Base-by-base conservation (phyloP, 2,888 invertebrate species). In the Polydrusus pterygomalis region DNA sequence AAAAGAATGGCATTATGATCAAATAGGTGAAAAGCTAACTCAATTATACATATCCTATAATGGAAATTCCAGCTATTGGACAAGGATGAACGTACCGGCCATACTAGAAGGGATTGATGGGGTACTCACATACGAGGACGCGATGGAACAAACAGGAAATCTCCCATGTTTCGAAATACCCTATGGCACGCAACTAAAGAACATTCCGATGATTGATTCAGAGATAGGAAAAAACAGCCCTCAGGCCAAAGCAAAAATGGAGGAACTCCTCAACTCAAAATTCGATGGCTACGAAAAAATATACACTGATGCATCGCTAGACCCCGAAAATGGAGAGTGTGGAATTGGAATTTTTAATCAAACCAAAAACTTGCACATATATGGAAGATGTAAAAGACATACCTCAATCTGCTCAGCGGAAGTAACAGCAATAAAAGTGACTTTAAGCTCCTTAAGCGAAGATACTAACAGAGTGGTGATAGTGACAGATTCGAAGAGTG, bases 321-420 rank as follows among this genome's bases (percentile, higher is more conserved):
- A 38, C 15, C 60, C 60, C 10, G 2, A 34, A 38, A 62, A 10
- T 6, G n/a, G 6, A 13, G 6, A 7, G 2, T 62, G 60, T 40
- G 60, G 60, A 13, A 38, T 38, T 62, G 60, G 60, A 7, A 17
- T 62, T 2, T 62, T n/a, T 15, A 38, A 15, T 38, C 13, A 62
- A 17, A 15, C 34, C 15, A 13, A 6, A 11, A 40, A 62, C 34
- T 9, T 62, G 10, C 8, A 5, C 9, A 38, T 18, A 17, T 34
- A 11, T 5, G 38, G 40, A 15, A 62, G 11, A 17, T 38, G n/a
- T 5, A 34, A 9, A 15, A 25, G n/a, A 2, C 11, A 62, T 11
- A 62, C 60, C 1, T 17, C 15, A 15, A 62, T 62, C 0, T 38
- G 60, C 34, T 15, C 60, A 15, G 60, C 60, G 13, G 40, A 62